phyloP scores from a whole-genome alignment of 2,113 vertebrate genomes.

The Ptilorrhoa leucosticta region DNA sequence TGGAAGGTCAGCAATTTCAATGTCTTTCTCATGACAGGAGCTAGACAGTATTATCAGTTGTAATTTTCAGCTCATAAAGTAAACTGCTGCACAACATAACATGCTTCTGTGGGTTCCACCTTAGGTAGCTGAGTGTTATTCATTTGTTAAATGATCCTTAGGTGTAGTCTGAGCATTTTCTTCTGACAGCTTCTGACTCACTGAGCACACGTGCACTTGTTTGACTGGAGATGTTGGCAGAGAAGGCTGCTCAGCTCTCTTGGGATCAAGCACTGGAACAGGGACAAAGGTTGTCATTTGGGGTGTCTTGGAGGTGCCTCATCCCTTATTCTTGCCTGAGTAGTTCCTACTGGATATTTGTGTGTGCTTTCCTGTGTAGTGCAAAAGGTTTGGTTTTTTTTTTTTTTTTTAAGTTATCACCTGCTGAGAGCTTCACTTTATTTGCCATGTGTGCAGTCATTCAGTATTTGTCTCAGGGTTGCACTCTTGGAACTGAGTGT shows the following conservation, averaged over 20 bases:
- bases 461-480: neutral
- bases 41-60: constrained; percentile 12
- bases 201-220: fast-evolving
- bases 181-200: neutral
- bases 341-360: neutral
- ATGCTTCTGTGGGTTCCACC: neutral
- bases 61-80: neutral
- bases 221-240: neutral
- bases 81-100: neutral
- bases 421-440: neutral
- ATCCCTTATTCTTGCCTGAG: neutral
- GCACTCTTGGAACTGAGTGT: neutral
- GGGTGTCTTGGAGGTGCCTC: neutral
- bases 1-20: constrained; percentile 8
- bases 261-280: neutral
- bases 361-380: neutral
- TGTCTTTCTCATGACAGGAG: constrained; percentile 13
- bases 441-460: neutral
- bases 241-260: neutral
- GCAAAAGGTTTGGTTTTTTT: neutral
- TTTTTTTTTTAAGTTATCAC: neutral
- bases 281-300: neutral
- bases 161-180: neutral
- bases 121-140: neutral
- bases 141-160: neutral